Base-by-base conservation (phyloP, 92 coral and sea anemone genomes). In the Hydrozoanthus gracilis region DNA sequence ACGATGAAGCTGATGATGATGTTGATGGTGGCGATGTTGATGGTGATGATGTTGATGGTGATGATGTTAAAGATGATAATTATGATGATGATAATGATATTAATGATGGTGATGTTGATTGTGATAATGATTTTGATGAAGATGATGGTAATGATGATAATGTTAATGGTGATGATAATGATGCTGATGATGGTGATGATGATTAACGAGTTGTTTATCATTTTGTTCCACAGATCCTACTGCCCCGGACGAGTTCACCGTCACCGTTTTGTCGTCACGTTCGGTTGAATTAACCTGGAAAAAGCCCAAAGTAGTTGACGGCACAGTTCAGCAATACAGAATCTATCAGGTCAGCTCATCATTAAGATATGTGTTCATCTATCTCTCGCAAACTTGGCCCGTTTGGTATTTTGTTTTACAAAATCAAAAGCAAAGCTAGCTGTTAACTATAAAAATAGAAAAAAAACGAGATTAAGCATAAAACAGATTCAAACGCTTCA, bases 281-380 rank as follows among this genome's bases (percentile, higher is more conserved):
- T 11, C 62, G 4, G 39, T 80, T 70, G 85, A 80, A 8, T 80
- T 80, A 61, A 64, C 74, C 0, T 80, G 85, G 85, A 46, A 49
- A 11, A 50, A 66, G 52, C 85, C 85, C 3, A 62, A 65, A 80
- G 74, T 80, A 45, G 17, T 65, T 49, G 18, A 48, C 35, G 85
- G 85, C 11, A 47, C 51, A 16, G 73, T 80, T 49, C 12, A 48
- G 39, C 11, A 46, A 8, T 80, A 80, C 49, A 46, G 64, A 4
- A 66, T 80, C 27, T 15, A 80, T 13, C 85, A 80, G 85, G 85
- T 80, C 64, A 11, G 60, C 51, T 8, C 6, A 46, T 7, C 48
- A 27, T 68, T 68, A 15, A n/a, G 35, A 5, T 5, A 58, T 8
- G 64, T 58, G 13, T 11, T 27, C 39, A 67, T 67, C 44, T 17